Evolutionary conservation across 2,797 vertebrate species (phyloP).

Genomic region (Artibeus jamaicensis): DNA sequence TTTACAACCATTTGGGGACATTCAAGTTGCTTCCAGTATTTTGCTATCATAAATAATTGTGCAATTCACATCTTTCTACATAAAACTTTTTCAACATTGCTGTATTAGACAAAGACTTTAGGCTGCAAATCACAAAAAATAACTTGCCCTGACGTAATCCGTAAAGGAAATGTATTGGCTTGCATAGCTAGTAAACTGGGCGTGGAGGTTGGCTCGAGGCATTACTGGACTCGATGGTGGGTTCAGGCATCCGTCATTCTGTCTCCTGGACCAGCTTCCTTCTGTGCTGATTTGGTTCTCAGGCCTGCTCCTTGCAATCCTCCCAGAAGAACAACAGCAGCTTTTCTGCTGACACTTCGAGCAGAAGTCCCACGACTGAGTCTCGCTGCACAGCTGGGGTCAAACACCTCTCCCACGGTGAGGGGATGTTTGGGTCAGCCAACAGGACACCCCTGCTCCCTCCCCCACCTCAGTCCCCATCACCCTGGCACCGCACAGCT

Average conservation of each 20-base stretch:
- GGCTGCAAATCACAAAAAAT: slow-evolving; percentile 26
- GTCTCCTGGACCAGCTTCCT: neutral
- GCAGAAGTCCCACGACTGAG: neutral
- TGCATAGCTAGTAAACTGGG: neutral
- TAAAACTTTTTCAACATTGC: slow-evolving; percentile 29
- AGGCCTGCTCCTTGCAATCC: neutral
- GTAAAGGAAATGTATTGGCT: neutral
- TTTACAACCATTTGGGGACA: neutral
- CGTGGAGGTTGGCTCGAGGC: neutral
- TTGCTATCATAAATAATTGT: slow-evolving; percentile 16
- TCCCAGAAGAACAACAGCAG: neutral
- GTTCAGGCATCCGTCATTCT: neutral
- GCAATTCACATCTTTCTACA: neutral
- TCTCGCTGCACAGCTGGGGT: neutral
- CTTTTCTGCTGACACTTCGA: neutral
- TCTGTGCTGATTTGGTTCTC: neutral
- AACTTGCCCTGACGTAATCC: neutral
- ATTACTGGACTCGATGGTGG: neutral
- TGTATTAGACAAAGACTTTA: slow-evolving; percentile 46
- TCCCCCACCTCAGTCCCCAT: neutral
- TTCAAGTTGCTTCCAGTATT: neutral
- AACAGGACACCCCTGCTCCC: neutral
- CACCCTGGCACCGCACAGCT: neutral
- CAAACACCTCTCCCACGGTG: neutral
- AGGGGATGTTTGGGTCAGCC: neutral